Conservation (phyloP, 1,140 invertebrate species). For the Reticulitermes speratus region DNA sequence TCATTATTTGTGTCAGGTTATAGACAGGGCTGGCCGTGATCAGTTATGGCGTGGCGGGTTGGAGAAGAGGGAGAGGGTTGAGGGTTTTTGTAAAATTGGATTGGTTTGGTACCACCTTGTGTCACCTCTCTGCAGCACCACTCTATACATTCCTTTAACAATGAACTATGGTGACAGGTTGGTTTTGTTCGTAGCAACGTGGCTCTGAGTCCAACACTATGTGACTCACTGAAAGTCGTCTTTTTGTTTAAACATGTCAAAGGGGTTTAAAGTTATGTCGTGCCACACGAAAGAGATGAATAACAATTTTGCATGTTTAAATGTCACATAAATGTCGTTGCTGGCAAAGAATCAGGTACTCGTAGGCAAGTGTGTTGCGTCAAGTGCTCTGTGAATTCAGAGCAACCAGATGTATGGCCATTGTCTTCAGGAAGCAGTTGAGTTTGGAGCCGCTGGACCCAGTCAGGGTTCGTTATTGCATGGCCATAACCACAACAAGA, state of each 20-base stretch:
- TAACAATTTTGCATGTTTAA: background rate
- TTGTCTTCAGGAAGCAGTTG: too few species aligned
- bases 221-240: background rate
- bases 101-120: constrained; percentile 25
- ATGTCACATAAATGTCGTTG: too few species aligned
- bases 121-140: background rate
- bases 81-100: constrained; percentile 27
- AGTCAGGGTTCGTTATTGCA: too few species aligned
- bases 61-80: background rate
- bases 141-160: constrained; percentile 14
- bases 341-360: too few species aligned
- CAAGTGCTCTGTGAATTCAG: too few species aligned
- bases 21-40: constrained; percentile 23
- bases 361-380: background rate
- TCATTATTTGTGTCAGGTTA: constrained; percentile 24
- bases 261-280: background rate
- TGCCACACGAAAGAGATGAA: background rate
- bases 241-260: background rate
- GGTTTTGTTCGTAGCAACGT: background rate
- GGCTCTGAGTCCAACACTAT: background rate
- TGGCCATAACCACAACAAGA: too few species aligned
- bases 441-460: too few species aligned
- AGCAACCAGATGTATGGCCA: too few species aligned
- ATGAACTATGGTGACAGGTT: constrained; percentile 20
- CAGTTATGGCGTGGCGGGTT: constrained; percentile 6